These are phyloP conservation scores for Alcis repandata DNA, from an alignment of 2,888 invertebrate genomes.

Conservation along the genomic window DNA sequence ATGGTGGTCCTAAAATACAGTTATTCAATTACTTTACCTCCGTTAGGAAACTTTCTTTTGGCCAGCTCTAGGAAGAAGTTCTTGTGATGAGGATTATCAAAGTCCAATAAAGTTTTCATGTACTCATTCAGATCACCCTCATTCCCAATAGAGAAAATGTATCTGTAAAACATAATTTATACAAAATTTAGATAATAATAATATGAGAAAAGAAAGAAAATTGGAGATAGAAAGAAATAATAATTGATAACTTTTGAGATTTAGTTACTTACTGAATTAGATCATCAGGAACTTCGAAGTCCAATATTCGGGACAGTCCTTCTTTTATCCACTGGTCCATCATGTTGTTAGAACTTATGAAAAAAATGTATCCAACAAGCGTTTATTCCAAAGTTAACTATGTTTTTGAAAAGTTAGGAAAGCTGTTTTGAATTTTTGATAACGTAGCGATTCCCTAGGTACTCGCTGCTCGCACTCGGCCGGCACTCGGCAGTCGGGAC, in stretches of 20 bases:
- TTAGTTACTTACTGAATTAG: conserved; percentile 87
- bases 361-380: too few species aligned
- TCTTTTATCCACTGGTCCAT: conserved; percentile 90
- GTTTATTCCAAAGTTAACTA: too few species aligned
- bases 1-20: too few species aligned
- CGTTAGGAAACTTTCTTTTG: conserved; percentile 80
- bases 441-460: too few species aligned
- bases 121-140: conserved; percentile 92
- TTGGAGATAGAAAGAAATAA: too few species aligned
- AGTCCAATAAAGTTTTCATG: conserved; percentile 91
- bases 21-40: conserved; percentile 54
- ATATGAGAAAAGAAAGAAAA: too few species aligned
- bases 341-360: not conserved
- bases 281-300: conserved; percentile 90
- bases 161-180: conserved; percentile 83
- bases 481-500: too few species aligned
- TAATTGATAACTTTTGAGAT: not conserved
- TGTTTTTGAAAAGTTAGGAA: too few species aligned
- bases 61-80: conserved; percentile 88
- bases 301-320: conserved; percentile 88
- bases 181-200: too few species aligned
- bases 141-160: conserved; percentile 90
- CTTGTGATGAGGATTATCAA: conserved; percentile 88
- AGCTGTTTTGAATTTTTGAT: too few species aligned
- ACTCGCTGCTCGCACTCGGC: too few species aligned